Percentiles rank a stretch among this genome's conserved stretches.
phyloP scores from a whole-genome alignment of 1,140 invertebrate species.

The Zaprionus taronus region DNA sequence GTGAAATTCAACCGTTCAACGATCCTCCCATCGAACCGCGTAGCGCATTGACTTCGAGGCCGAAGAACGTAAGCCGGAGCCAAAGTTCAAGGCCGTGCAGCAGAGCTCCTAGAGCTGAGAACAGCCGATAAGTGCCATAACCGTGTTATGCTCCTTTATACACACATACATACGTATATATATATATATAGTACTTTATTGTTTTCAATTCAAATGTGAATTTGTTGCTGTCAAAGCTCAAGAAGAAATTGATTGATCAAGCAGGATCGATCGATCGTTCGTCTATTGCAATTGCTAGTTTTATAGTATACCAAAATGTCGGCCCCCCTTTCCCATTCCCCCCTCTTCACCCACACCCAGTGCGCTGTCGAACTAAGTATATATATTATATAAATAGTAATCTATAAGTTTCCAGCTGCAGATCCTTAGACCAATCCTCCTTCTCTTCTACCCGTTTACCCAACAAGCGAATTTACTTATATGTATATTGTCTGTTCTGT shows the following conservation, averaged over 20 bases:
- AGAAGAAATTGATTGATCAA: slow-evolving; percentile 23
- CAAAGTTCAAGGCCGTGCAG: slow-evolving; percentile 37
- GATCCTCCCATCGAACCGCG: slow-evolving; percentile 73
- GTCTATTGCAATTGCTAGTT: slow-evolving; percentile 64
- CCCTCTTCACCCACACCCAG: background rate
- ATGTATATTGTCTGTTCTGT: slow-evolving; percentile 39
- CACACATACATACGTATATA: slow-evolving; percentile 19
- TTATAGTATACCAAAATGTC: slow-evolving; percentile 74
- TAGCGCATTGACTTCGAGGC: slow-evolving; percentile 65
- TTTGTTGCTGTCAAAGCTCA: slow-evolving; percentile 19
- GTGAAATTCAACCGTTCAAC: slow-evolving; percentile 90
- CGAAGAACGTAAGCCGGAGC: slow-evolving; percentile 59
- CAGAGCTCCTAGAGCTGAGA: slow-evolving; percentile 57
- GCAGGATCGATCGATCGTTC: background rate
- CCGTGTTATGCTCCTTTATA: slow-evolving; percentile 29
- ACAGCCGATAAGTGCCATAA: slow-evolving; percentile 62
- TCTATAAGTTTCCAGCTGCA: slow-evolving; percentile 38
- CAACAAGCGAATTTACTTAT: slow-evolving; percentile 63
- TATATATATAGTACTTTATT: slow-evolving; percentile 36
- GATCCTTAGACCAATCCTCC: background rate
- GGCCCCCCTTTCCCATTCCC: slow-evolving; percentile 21
- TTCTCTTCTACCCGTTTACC: background rate
- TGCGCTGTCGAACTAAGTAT: slow-evolving; percentile 54
- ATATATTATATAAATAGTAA: slow-evolving; percentile 37
- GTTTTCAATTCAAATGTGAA: slow-evolving; percentile 12